These are phyloP conservation scores for Lucinisca nassula DNA, from an alignment of 2,888 invertebrate genomes.

Conservation along the genomic window DNA sequence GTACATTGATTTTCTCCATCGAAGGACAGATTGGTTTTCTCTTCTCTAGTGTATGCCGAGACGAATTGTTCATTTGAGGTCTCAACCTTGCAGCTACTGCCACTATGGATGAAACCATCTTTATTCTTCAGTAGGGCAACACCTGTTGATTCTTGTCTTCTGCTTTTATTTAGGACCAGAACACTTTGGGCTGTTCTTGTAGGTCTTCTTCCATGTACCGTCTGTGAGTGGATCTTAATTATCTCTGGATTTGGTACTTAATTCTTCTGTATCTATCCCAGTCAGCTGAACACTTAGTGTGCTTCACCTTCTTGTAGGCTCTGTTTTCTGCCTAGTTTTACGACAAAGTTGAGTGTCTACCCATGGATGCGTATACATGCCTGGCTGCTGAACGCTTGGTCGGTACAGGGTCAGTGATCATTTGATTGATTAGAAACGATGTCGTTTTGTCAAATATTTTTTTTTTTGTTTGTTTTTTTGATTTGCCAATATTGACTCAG, in stretches of 20 bases:
- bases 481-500: no score
- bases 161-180: conserved; percentile 23
- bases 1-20: conserved; percentile 1
- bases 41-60: conserved; percentile 13
- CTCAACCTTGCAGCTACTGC: background rate
- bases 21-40: background rate
- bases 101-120: conserved; percentile 31
- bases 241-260: background rate
- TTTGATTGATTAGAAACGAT: background rate
- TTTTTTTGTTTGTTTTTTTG: no score
- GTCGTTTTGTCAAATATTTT: no score
- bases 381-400: conserved; percentile 7
- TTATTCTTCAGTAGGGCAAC: conserved; percentile 7
- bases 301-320: conserved; percentile 20
- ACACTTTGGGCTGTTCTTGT: background rate
- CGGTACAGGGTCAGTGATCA: conserved; percentile 16
- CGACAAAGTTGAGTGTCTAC: background rate
- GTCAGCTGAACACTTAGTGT: background rate
- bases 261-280: conserved; percentile 1
- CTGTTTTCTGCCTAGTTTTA: background rate
- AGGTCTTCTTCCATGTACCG: conserved; percentile 9
- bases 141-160: conserved; percentile 12
- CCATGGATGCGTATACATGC: conserved; percentile 13
- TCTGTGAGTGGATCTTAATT: background rate
- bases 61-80: conserved; percentile 8